Conservation (phyloP, 1,140 invertebrate genomes). For the Brachionus rubens region DNA sequence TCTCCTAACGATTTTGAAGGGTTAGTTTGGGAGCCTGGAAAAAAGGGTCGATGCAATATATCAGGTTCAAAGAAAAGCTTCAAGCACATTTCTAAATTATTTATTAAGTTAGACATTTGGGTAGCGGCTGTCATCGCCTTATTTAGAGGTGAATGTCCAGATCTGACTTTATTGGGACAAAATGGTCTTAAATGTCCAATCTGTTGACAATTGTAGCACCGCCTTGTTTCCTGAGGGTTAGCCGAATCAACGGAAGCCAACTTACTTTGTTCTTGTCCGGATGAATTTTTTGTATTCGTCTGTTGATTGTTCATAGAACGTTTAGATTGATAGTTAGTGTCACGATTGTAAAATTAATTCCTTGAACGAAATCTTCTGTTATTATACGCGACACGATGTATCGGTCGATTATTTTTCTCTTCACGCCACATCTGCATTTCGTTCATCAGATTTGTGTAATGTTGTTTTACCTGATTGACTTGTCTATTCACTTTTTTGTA, state of each 20-base stretch:
- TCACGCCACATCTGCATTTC: neutral
- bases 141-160: too few species aligned
- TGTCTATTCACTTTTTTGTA: neutral
- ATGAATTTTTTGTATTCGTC: too few species aligned
- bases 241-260: too few species aligned
- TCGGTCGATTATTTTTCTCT: neutral
- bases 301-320: neutral
- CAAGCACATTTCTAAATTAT: neutral
- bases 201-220: neutral
- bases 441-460: neutral
- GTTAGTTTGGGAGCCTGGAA: neutral
- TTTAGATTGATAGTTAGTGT: too few species aligned
- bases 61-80: conserved; percentile 1
- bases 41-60: neutral
- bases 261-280: neutral
- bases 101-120: neutral
- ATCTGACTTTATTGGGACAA: neutral
- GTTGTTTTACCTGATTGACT: neutral
- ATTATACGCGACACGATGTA: too few species aligned
- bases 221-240: neutral
- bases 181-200: neutral
- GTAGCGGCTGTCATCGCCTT: neutral
- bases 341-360: neutral
- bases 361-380: neutral
- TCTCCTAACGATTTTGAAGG: too few species aligned